Evolutionary conservation across 2,888 invertebrate genomes (phyloP), one percentile per base, ranked within the genome.

Genomic region (Slavum lentiscoides): DNA sequence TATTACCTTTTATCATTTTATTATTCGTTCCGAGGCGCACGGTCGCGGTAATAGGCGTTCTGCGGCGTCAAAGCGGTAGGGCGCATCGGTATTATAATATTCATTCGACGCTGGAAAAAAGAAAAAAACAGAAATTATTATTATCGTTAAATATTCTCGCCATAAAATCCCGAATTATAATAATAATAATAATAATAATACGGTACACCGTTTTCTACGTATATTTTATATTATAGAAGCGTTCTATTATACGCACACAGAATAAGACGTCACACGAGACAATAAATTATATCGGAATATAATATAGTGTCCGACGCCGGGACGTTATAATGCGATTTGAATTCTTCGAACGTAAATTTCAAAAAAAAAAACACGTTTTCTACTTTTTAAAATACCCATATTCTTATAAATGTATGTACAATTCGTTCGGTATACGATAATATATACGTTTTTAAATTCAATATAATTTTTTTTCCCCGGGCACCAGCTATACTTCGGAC

Each of bases 201-300:
- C 11, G 55, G 13, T 49, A 49, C 11, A 49, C 49, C 49, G 49
- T 49, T 49, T 49, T 3, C 49, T 43, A 49, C 49, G 13, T 13
- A 49, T 3, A 13, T 15, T 49, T 11, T 49, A 13, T 49, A 2
- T 1, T 13, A 49, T 30, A 30, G 30, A 30, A 30, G 4, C n/a
- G n/a, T 30, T 30, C 30, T 30, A 4, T 30, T 30, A 30, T 30
- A 30, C 30, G 30, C 4, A 23, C 37, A 58, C 1, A 5, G 43
- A 75, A 75, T 59, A 43, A 67, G 17, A 75, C 67, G 67, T 75
- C 64, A 55, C 64, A 37, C 17, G 30, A 1, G 74, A 43, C 15
- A 43, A 59, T 75, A 75, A 75, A 75, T 75, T 43, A 67, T 61
- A 67, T 61, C 39, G 21, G 72, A 15, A 43, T 64, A 74, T 23